Conservation (phyloP, 2,888 invertebrate species). For the Scrobipalpa costella region DNA sequence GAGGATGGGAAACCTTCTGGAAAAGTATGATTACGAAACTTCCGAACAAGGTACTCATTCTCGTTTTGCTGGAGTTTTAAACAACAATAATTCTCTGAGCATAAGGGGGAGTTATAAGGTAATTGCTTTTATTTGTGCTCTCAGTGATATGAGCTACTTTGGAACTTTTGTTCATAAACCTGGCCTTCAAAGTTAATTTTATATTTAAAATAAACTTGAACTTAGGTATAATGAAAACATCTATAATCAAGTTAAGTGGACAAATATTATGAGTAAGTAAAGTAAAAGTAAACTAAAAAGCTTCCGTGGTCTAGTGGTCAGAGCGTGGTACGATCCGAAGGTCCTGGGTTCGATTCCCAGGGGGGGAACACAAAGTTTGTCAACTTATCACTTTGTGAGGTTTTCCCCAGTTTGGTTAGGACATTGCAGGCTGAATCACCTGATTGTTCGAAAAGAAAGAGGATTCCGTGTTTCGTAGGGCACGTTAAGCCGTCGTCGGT, state of each 20-base stretch:
- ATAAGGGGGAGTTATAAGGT: conserved; percentile 30
- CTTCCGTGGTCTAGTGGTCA: no score
- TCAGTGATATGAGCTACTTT: conserved; percentile 4
- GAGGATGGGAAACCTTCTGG: conserved; percentile 26
- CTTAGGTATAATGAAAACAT: background rate
- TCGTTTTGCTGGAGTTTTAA: conserved; percentile 24
- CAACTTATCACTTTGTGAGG: no score
- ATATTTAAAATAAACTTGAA: background rate
- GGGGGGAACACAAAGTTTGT: no score
- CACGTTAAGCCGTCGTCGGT: no score
- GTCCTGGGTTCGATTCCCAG: no score
- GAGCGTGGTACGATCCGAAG: no score
- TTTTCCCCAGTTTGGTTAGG: no score
- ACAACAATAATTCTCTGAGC: conserved; percentile 39
- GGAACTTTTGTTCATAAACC: conserved; percentile 1
- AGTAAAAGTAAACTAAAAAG: background rate
- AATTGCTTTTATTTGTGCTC: background rate
- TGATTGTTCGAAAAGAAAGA: no score
- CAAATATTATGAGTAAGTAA: background rate
- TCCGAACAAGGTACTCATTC: conserved; percentile 27
- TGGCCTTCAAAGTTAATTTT: background rate
- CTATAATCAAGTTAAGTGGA: no score
- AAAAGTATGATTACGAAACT: conserved; percentile 36
- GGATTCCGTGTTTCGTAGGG: no score
- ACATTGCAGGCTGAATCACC: no score